These are phyloP conservation scores for Cichladusa arquata DNA, from an alignment of 2,113 vertebrate genomes.

Conservation along the genomic window DNA sequence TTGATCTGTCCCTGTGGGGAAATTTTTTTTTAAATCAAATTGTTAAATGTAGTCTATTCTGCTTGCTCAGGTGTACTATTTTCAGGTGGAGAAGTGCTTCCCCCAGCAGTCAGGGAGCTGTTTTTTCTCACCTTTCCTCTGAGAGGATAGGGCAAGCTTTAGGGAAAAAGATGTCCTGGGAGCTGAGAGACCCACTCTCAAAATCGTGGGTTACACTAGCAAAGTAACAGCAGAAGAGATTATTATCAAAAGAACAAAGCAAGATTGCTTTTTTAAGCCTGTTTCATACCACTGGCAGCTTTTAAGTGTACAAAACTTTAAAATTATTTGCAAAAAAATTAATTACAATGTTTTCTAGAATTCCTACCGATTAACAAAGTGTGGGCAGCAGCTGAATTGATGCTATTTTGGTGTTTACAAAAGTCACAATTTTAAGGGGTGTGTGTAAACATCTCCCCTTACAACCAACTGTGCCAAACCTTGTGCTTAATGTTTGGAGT, in stretches of 20 bases:
- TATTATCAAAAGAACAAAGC: not conserved
- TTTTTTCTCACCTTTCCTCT: not conserved
- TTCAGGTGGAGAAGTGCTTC: not conserved
- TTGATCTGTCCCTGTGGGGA: not conserved
- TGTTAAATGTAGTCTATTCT: not conserved
- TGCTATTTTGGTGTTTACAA: not conserved
- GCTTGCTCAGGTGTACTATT: not conserved
- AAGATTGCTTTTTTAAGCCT: not conserved
- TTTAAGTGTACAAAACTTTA: not conserved
- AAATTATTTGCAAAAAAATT: not conserved
- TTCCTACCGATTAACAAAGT: not conserved
- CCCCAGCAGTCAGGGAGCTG: not conserved
- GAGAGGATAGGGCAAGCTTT: not conserved
- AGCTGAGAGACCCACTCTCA: not conserved
- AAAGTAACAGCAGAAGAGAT: not conserved
- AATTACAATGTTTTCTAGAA: not conserved
- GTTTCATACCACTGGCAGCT: not conserved
- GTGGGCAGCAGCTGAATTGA: not conserved
- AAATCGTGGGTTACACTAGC: not conserved
- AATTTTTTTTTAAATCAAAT: not conserved
- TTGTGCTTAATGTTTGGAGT: not conserved
- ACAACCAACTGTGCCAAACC: not conserved
- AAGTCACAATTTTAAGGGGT: accelerated
- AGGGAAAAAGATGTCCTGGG: not conserved
- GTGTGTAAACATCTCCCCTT: not conserved